These are phyloP conservation scores for Pantherophis alleghaniensis DNA, from an alignment of 2,797 vertebrate species.

Conservation along the genomic window DNA sequence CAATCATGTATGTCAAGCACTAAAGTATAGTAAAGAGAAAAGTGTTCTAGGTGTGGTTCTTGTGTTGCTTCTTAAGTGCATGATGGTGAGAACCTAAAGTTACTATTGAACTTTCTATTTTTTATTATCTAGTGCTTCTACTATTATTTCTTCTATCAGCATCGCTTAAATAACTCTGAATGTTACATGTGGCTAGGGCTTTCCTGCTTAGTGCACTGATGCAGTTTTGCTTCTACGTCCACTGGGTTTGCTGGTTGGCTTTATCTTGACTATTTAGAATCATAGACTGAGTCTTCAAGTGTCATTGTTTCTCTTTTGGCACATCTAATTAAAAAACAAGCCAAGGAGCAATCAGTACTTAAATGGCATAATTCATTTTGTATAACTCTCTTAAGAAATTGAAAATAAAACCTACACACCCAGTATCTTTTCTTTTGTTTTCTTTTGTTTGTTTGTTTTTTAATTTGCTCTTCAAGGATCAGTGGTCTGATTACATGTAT, in stretches of 20 bases:
- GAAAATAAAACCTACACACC: conserved; percentile 67
- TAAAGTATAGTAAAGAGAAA: conserved; percentile 87
- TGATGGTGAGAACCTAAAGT: conserved; percentile 89
- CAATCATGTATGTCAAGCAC: conserved; percentile 85
- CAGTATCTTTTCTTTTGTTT: conserved; percentile 82
- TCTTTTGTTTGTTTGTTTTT: neutral
- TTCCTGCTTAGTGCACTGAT: conserved; percentile 80
- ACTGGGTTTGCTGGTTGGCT: conserved; percentile 85
- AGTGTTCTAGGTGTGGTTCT: conserved; percentile 82
- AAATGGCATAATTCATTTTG: conserved; percentile 88
- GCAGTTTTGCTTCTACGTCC: conserved; percentile 85
- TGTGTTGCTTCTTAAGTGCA: conserved; percentile 97
- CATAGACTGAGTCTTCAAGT: conserved; percentile 82
- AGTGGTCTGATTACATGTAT: conserved; percentile 89
- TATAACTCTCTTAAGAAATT: conserved; percentile 77
- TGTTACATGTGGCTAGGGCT: conserved; percentile 84
- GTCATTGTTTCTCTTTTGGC: conserved; percentile 79
- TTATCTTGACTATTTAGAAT: conserved; percentile 85
- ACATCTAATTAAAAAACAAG: conserved; percentile 73
- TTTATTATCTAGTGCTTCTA: conserved; percentile 75
- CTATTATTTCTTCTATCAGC: conserved; percentile 79
- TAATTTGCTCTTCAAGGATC: conserved; percentile 82
- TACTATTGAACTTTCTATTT: conserved; percentile 79
- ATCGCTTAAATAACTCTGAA: conserved; percentile 86
- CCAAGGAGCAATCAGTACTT: conserved; percentile 86